Percentiles rank a stretch among this genome's conserved stretches.
These are phyloP conservation scores for Carassius carassius DNA, from an alignment of 2,113 vertebrate species.

Conservation along the genomic window DNA sequence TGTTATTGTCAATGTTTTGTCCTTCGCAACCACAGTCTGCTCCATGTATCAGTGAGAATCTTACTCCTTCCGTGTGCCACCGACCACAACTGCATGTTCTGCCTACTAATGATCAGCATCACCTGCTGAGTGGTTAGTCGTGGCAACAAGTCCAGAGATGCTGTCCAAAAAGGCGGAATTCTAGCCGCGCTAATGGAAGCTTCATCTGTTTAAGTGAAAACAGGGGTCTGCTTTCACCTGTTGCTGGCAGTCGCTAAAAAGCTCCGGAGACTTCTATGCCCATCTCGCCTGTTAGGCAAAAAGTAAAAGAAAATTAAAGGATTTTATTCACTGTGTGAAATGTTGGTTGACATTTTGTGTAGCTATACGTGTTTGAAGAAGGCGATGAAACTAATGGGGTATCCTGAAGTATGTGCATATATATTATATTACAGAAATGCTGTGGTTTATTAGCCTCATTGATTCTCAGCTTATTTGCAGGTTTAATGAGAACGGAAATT, in stretches of 20 bases:
- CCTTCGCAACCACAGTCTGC: slow-evolving; percentile 37
- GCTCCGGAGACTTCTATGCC: slow-evolving; percentile 15
- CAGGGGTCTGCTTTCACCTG: slow-evolving; percentile 43
- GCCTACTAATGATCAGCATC: slow-evolving; percentile 45
- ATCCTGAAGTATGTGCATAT: neutral
- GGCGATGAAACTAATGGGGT: slow-evolving; percentile 25
- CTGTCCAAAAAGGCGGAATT: slow-evolving; percentile 41
- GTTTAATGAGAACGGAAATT: neutral
- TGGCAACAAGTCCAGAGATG: slow-evolving; percentile 43
- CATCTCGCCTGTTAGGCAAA: slow-evolving; percentile 22
- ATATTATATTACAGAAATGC: slow-evolving; percentile 8
- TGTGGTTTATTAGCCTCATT: slow-evolving; percentile 34
- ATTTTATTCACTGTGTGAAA: slow-evolving; percentile 56
- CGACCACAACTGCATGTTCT: slow-evolving; percentile 42
- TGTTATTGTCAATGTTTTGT: slow-evolving; percentile 63
- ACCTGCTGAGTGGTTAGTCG: slow-evolving; percentile 24
- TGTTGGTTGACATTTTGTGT: slow-evolving; percentile 52
- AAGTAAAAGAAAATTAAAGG: neutral
- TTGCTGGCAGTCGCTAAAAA: slow-evolving; percentile 36
- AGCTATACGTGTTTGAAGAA: slow-evolving; percentile 15
- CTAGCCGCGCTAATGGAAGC: slow-evolving; percentile 44
- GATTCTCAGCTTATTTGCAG: slow-evolving; percentile 2
- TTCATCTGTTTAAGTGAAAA: slow-evolving; percentile 34
- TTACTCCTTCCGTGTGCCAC: slow-evolving; percentile 27
- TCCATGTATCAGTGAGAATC: slow-evolving; percentile 1